Evolutionary conservation across 2,797 vertebrate genomes (phyloP).

Genomic region (Neopelma chrysocephalum): DNA sequence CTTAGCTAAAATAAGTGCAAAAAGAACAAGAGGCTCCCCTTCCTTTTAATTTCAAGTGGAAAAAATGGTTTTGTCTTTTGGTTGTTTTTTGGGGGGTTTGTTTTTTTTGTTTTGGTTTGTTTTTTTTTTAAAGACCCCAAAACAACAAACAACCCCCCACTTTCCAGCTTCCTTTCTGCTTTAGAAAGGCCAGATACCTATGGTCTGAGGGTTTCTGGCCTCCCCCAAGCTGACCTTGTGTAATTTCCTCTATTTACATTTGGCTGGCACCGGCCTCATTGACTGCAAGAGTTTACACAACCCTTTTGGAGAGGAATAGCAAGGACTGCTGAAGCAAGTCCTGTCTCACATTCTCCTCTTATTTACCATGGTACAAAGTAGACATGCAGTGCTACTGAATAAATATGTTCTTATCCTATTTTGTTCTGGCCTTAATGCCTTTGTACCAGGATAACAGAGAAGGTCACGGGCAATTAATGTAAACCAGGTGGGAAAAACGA

Average conservation of each 20-base stretch:
- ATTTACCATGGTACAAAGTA: not conserved
- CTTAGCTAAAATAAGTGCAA: not conserved
- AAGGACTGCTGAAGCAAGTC: not conserved
- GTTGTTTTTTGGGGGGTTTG: no score
- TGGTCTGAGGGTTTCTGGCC: not conserved
- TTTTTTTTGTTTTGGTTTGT: no score
- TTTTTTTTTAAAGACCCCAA: not conserved
- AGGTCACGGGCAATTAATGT: slow-evolving; percentile 14
- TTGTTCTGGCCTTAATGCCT: not conserved
- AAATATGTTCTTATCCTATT: not conserved
- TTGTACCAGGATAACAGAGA: not conserved
- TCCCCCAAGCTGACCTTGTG: slow-evolving; percentile 28
- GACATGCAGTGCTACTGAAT: not conserved
- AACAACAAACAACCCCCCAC: not conserved
- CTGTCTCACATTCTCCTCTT: not conserved
- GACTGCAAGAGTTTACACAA: not conserved
- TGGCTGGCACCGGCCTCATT: not conserved
- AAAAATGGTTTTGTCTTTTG: not conserved
- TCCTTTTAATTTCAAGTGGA: not conserved
- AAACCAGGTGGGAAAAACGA: not conserved
- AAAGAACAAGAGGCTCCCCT: not conserved
- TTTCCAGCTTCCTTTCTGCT: not conserved
- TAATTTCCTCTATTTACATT: slow-evolving; percentile 44
- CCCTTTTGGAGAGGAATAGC: not conserved
- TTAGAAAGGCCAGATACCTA: not conserved